Conservation (phyloP, 2,888 invertebrate species). For the Geotrupes spiniger region DNA sequence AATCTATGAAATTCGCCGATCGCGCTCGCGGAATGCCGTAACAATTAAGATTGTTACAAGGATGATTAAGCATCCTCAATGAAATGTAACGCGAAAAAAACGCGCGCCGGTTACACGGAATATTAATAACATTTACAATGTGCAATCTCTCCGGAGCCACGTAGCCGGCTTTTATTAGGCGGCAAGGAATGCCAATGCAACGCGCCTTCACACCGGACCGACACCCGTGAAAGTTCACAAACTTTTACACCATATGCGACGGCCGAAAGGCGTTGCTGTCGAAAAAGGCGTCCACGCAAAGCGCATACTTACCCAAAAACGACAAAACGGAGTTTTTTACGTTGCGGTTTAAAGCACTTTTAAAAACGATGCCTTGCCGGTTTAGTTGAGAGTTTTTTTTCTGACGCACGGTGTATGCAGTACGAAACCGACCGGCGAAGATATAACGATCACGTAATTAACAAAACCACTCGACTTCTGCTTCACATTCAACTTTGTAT, state of each 20-base stretch:
- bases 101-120: conserved; percentile 4
- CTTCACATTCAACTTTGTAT: conserved; percentile 49
- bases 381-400: conserved; percentile 34
- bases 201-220: conserved; percentile 24
- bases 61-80: background rate
- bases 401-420: conserved; percentile 50
- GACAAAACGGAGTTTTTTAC: conserved; percentile 41
- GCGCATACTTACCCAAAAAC: conserved; percentile 39
- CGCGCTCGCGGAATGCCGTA: background rate
- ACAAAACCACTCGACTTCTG: conserved; percentile 49
- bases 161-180: conserved; percentile 30
- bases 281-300: background rate
- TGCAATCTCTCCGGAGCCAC: conserved; percentile 27
- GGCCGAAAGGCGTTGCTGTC: background rate
- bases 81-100: conserved; percentile 5
- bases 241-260: conserved; percentile 8
- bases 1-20: no score
- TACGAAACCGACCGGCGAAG: conserved; percentile 45
- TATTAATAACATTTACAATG: conserved; percentile 12
- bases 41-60: no score
- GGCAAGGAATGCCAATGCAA: conserved; percentile 32
- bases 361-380: conserved; percentile 14
- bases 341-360: conserved; percentile 41
- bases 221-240: conserved; percentile 17
- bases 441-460: conserved; percentile 43